Evolutionary conservation across 2,113 vertebrate species (phyloP).

Genomic region (Corythornis madagascariensis): DNA sequence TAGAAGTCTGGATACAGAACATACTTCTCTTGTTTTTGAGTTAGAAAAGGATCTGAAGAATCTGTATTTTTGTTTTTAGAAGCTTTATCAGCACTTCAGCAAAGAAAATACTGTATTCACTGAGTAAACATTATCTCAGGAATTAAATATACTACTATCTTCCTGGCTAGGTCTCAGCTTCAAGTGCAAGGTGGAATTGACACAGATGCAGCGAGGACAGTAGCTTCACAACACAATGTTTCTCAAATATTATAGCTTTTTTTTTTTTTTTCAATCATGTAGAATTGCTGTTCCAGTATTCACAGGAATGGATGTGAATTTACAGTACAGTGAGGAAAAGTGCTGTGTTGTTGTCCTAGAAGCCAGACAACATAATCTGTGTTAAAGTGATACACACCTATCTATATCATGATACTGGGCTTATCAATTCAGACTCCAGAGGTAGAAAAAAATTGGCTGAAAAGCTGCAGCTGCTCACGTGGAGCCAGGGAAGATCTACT

Average conservation of each 20-base stretch:
- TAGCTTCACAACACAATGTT: background rate
- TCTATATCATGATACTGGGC: too few relatives aligned
- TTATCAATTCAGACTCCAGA: background rate
- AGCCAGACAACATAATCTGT: background rate
- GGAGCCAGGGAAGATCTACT: background rate
- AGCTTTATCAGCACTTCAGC: slow-evolving; percentile 40
- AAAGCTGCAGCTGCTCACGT: background rate
- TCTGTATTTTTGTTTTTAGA: slow-evolving; percentile 2
- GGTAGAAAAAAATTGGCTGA: background rate
- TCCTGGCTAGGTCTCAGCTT: background rate
- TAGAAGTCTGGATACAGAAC: background rate
- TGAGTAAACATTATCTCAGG: background rate
- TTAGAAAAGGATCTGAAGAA: background rate
- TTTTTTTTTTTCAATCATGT: background rate
- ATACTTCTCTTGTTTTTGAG: slow-evolving; percentile 21
- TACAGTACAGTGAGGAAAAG: background rate
- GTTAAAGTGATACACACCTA: background rate
- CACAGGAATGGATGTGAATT: background rate
- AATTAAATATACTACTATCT: background rate
- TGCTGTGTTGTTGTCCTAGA: background rate
- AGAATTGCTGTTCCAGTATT: background rate
- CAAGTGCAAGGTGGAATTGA: background rate
- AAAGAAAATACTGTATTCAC: slow-evolving; percentile 19
- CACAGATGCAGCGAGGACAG: background rate
- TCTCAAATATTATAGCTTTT: background rate